Evolutionary conservation across 2,113 vertebrate species (phyloP).

Genomic region (Entelurus aequoreus): DNA sequence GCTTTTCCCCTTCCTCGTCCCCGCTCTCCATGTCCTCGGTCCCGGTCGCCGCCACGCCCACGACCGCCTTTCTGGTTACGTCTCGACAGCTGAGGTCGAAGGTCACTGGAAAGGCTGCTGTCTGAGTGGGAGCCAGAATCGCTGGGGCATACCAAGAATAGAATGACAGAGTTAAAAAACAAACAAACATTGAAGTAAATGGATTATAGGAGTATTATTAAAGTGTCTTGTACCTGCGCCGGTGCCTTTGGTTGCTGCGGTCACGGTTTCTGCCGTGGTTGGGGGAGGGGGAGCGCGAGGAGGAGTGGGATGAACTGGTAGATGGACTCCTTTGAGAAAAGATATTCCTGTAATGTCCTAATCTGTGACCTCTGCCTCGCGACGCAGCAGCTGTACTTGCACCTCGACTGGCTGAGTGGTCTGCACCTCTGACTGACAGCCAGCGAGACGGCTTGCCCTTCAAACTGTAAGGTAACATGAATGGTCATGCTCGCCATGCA

Average conservation of each 20-base stretch:
- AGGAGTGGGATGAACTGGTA: constrained; percentile 80
- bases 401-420: constrained; percentile 54
- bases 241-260: constrained; percentile 62
- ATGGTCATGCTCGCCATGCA: too few relatives aligned
- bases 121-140: constrained; percentile 77
- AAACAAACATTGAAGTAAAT: not conserved
- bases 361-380: constrained; percentile 69
- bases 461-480: constrained; percentile 46
- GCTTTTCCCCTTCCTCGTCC: constrained; percentile 71
- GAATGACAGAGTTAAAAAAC: constrained; percentile 1
- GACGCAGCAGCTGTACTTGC: constrained; percentile 51
- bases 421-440: constrained; percentile 73
- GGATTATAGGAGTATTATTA: not conserved
- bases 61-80: constrained; percentile 68
- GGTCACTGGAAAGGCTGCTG: constrained; percentile 74
- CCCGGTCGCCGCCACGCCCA: constrained; percentile 69
- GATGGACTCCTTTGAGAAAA: constrained; percentile 88
- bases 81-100: constrained; percentile 65
- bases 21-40: constrained; percentile 64
- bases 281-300: constrained; percentile 81
- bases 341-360: constrained; percentile 84
- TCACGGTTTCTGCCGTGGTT: constrained; percentile 79
- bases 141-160: constrained; percentile 32
- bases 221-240: constrained; percentile 41
- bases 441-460: constrained; percentile 81